Evolutionary conservation across 2,113 vertebrate genomes (phyloP).

Genomic region (Platichthys flesus): DNA sequence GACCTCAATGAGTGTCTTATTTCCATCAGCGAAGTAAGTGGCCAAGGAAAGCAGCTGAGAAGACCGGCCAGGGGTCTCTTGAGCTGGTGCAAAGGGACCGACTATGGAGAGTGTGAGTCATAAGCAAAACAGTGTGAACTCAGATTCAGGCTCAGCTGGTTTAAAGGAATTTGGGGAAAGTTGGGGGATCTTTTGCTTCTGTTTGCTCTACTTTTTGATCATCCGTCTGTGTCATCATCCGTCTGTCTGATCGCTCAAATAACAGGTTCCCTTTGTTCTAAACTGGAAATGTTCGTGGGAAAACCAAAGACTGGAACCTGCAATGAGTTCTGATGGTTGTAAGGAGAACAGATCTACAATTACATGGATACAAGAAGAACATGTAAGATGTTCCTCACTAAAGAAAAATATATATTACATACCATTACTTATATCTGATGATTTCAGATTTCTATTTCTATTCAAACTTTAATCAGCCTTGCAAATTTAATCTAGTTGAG

Average conservation of each 20-base stretch:
- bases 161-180: conserved; percentile 31
- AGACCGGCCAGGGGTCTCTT: conserved; percentile 44
- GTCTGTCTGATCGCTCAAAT: conserved; percentile 9
- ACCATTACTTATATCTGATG: not conserved
- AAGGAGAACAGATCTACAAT: conserved; percentile 9
- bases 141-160: not conserved
- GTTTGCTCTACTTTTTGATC: conserved; percentile 26
- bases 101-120: conserved; percentile 63
- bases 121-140: conserved; percentile 52
- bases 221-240: conserved; percentile 2
- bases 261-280: not conserved
- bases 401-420: not conserved
- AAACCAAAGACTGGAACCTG: not conserved
- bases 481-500: too few species aligned
- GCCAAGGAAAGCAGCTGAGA: conserved; percentile 59
- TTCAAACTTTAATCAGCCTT: too few species aligned
- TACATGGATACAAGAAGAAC: not conserved
- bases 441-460: too few species aligned
- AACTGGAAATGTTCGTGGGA: not conserved
- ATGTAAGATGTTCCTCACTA: not conserved
- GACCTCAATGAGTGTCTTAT: conserved; percentile 39
- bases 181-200: conserved; percentile 19
- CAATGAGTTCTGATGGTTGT: not conserved
- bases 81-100: conserved; percentile 39
- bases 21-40: conserved; percentile 36